Conservation (phyloP, 2,888 invertebrate species). For the Oxytorus armatus region DNA sequence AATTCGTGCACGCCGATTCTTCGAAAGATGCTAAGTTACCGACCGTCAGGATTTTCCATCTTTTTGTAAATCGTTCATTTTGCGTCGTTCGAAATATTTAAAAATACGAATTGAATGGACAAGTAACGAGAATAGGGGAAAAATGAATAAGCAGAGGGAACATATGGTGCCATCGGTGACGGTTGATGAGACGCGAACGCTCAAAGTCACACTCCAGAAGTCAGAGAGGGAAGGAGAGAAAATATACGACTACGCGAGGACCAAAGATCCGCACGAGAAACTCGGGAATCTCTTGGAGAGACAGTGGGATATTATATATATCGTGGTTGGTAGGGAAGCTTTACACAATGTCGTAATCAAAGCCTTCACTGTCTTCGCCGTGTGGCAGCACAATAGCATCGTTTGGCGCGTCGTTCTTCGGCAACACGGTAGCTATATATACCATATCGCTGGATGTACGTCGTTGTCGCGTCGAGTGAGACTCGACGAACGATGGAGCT, state of each 20-base stretch:
- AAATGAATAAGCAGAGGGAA: background rate
- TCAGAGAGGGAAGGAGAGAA: slow-evolving; percentile 45
- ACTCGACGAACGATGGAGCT: slow-evolving; percentile 62
- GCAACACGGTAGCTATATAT: slow-evolving; percentile 52
- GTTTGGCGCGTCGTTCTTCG: slow-evolving; percentile 72
- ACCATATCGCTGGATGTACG: background rate
- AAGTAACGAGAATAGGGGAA: background rate
- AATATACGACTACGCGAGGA: slow-evolving; percentile 31
- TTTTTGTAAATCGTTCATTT: background rate
- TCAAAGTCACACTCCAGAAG: slow-evolving; percentile 73
- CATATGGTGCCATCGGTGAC: slow-evolving; percentile 32
- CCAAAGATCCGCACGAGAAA: slow-evolving; percentile 46
- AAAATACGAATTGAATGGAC: background rate
- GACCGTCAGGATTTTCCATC: background rate
- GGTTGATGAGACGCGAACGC: slow-evolving; percentile 74
- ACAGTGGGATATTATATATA: background rate
- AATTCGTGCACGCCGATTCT: too few relatives aligned
- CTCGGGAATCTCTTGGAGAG: slow-evolving; percentile 50
- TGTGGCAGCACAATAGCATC: slow-evolving; percentile 78
- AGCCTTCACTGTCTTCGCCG: slow-evolving; percentile 77
- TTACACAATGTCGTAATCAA: slow-evolving; percentile 83
- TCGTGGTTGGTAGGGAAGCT: slow-evolving; percentile 58
- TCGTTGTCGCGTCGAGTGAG: slow-evolving; percentile 51
- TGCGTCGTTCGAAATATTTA: background rate
- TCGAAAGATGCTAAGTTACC: too few relatives aligned